phyloP scores from a whole-genome alignment of 2,113 vertebrate species.

The Cochlearius cochlearius region DNA sequence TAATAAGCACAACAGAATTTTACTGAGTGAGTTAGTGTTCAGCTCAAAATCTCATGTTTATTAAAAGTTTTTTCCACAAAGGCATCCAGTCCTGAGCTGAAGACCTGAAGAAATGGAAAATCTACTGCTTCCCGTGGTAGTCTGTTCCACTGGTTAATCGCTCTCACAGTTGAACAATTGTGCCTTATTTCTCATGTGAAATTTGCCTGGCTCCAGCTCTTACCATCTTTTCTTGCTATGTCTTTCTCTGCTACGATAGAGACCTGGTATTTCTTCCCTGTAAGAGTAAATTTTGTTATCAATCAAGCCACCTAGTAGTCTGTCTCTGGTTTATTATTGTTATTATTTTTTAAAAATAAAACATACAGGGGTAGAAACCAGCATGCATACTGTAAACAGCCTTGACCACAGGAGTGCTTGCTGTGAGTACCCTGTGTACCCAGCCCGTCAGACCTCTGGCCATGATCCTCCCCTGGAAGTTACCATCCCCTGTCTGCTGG shows the following conservation, averaged over 20 bases:
- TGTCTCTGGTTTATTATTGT: neutral
- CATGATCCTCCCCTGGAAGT: neutral
- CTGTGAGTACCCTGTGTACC: neutral
- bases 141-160: conserved; percentile 35
- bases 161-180: neutral
- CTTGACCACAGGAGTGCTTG: neutral
- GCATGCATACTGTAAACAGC: neutral
- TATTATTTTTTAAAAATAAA: neutral
- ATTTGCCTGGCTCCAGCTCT: neutral
- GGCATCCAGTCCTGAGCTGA: conserved; percentile 27
- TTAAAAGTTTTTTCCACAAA: conserved; percentile 47
- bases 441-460: neutral
- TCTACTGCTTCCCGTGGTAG: neutral
- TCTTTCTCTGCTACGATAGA: neutral
- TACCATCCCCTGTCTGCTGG: neutral
- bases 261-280: neutral
- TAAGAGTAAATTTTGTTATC: neutral
- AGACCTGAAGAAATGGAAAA: conserved; percentile 56
- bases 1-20: neutral
- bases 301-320: neutral
- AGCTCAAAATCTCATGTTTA: conserved; percentile 28
- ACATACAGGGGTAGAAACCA: neutral
- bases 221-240: neutral
- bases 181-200: conserved; percentile 13
- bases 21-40: neutral